Conservation (phyloP, 2,797 vertebrate species). For the Pagetopsis macropterus region DNA sequence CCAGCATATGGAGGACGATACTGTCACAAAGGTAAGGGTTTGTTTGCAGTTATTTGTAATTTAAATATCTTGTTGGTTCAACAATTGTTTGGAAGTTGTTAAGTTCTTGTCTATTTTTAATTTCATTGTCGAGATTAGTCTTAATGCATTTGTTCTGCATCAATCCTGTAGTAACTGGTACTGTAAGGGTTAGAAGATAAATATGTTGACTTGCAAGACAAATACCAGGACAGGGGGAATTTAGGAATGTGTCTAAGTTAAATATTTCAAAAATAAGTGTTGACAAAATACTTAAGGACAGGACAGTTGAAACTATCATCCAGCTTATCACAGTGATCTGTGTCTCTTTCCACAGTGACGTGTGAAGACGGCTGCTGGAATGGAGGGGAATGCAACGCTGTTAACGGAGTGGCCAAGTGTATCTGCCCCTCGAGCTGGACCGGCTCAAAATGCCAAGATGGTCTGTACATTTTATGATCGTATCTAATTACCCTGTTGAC, state of each 20-base stretch:
- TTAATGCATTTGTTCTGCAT: background rate
- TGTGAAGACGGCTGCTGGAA: constrained; percentile 90
- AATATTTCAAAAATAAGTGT: background rate
- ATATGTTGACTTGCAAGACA: background rate
- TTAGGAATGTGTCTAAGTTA: background rate
- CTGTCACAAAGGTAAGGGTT: constrained; percentile 86
- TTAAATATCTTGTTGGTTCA: background rate
- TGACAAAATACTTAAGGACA: background rate
- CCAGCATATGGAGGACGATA: constrained; percentile 87
- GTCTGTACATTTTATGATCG: constrained; percentile 68
- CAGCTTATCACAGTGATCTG: background rate
- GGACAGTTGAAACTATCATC: background rate
- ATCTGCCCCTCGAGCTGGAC: constrained; percentile 89
- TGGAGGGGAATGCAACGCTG: constrained; percentile 86
- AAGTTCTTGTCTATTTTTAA: background rate
- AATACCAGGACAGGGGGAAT: background rate
- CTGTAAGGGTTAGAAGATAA: background rate
- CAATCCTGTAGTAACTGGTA: background rate
- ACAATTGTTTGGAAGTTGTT: background rate
- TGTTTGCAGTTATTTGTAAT: background rate
- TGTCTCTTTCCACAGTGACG: constrained; percentile 75
- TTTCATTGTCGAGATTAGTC: background rate
- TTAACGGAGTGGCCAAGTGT: constrained; percentile 86
- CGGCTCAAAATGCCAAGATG: constrained; percentile 89
- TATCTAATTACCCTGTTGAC: constrained; percentile 34